phyloP scores from a whole-genome alignment of 2,113 vertebrate genomes.

The Romanogobio albipinnatus region DNA sequence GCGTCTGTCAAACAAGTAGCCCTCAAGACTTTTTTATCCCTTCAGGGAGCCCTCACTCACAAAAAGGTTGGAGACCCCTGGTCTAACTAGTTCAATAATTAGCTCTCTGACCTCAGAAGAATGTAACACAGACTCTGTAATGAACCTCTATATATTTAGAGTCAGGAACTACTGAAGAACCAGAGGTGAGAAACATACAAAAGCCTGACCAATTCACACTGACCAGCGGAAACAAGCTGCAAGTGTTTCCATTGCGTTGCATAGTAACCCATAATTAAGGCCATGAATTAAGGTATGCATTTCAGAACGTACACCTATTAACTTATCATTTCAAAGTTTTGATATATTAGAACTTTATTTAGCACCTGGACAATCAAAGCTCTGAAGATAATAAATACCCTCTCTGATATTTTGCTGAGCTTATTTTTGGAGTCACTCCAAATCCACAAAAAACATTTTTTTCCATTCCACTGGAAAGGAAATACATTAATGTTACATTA shows the following conservation, averaged over 20 bases:
- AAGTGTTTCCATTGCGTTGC: not conserved
- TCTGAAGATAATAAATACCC: not conserved
- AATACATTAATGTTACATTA: not conserved
- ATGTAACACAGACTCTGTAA: slow-evolving; percentile 53
- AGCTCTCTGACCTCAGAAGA: slow-evolving; percentile 13
- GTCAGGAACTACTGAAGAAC: not conserved
- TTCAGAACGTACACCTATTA: not conserved
- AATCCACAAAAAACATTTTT: not conserved
- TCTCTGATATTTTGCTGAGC: not conserved
- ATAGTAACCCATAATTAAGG: not conserved
- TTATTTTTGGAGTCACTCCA: not conserved
- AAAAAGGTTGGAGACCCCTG: too few relatives aligned
- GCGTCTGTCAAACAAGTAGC: too few relatives aligned
- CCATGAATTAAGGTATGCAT: not conserved
- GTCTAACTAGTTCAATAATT: not conserved
- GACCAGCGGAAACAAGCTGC: not conserved
- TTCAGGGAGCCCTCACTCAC: too few relatives aligned
- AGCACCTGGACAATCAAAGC: not conserved
- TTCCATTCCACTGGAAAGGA: not conserved
- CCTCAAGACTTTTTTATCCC: too few relatives aligned
- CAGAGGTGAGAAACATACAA: not conserved
- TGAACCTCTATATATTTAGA: slow-evolving; percentile 50
- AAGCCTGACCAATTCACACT: not conserved
- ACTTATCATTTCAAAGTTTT: not conserved
- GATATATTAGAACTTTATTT: not conserved